Evolutionary conservation across 2,888 invertebrate species (phyloP).

Genomic region (Metellina segmentata): DNA sequence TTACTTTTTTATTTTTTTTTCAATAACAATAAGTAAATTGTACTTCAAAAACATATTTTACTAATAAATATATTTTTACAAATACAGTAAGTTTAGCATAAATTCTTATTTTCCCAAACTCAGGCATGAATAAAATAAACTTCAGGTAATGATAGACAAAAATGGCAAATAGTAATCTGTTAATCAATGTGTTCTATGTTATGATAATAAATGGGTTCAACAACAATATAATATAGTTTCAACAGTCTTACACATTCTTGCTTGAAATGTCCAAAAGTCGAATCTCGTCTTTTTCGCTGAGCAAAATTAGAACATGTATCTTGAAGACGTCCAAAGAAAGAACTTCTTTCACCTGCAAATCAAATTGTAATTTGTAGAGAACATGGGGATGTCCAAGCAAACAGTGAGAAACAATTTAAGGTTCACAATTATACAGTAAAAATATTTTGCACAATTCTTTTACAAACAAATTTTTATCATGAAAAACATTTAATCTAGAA

Average conservation of each 20-base stretch:
- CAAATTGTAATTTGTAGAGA: background rate
- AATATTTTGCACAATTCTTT: too few species aligned
- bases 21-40: too few species aligned
- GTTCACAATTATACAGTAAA: too few species aligned
- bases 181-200: background rate
- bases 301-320: constrained; percentile 71
- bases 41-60: too few species aligned
- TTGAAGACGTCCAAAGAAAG: constrained; percentile 63
- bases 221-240: background rate
- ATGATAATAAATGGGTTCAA: background rate
- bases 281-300: constrained; percentile 56
- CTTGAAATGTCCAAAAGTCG: constrained; percentile 67
- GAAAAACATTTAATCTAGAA: background rate
- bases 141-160: background rate
- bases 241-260: constrained; percentile 59
- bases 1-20: too few species aligned
- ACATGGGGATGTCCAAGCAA: too few species aligned
- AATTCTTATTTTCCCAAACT: too few species aligned
- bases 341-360: constrained; percentile 47
- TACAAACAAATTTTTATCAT: too few species aligned
- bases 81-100: too few species aligned
- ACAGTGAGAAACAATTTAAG: too few species aligned
- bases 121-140: background rate
- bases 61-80: too few species aligned
- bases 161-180: background rate